Evolutionary conservation across 2,113 vertebrate genomes (phyloP), one percentile per base, ranked within the genome.

Genomic region (Condylura cristata): DNA sequence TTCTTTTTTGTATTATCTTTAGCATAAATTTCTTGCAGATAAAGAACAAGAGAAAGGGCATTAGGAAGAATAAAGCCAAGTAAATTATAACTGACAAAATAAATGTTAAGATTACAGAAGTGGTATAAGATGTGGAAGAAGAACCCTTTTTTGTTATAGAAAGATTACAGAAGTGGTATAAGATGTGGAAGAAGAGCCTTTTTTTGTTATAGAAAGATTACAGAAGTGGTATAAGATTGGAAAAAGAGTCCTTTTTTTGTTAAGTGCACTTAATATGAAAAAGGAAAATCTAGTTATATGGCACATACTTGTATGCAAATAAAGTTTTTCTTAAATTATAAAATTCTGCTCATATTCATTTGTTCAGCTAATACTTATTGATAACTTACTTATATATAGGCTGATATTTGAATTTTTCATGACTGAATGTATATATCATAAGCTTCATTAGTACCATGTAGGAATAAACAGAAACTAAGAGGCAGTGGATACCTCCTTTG

Each of bases 271-370:
- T n/a, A n/a, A 83, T 53, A 53, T 83, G 28, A 70, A 61, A 83
- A 61, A 28, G 8, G 32, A 39, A 79, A 90, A 44, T 65, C 30
- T 53, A 63, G 16, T 58, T 48, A 16, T 46, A 34, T 72, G n/a
- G 32, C 18, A 75, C 48, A 30, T 81, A 68, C 48, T 61, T 89
- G 41, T 18, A n/a, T n/a, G 13, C 6, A 53, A 53, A 53, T 72
- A 78, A 74, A 72, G 37, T 3, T 65, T 37, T 83, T 61, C 76
- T 91, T 87, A 86, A 86, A 91, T 87, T 66, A 32, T 14, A 48
- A 82, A 17, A 66, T 87, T 82, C 34, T 86, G 26, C 44, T 79
- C 63, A 90, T 0, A 66, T 94, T 89, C 17, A 76, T 63, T 48
- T 26, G 30, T 63, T 85, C 34, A 65, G 6, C 85, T 53, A 71